These are phyloP conservation scores for Porites divaricata DNA, from an alignment of 92 coral and sea anemone genomes.

Conservation along the genomic window DNA sequence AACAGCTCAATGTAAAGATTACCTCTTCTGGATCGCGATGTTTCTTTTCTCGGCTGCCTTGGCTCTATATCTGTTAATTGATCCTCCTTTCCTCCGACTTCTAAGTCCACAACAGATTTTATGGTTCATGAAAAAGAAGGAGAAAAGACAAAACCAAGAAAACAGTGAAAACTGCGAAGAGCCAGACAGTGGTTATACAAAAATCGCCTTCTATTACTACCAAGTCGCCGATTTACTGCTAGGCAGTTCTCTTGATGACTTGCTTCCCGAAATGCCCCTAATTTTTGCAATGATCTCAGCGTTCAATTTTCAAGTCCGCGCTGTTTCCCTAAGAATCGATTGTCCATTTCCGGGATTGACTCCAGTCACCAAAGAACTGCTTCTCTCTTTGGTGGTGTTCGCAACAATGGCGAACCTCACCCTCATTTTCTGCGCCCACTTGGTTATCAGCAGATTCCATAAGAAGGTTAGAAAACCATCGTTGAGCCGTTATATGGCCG, in stretches of 20 bases:
- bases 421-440: constrained; percentile 42
- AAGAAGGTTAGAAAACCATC: constrained; percentile 33
- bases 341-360: constrained; percentile 75
- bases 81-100: constrained; percentile 45
- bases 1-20: constrained; percentile 23
- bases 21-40: constrained; percentile 48
- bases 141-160: neutral
- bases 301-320: constrained; percentile 45
- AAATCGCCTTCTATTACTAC: constrained; percentile 58
- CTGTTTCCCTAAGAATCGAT: constrained; percentile 25
- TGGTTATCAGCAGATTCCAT: constrained; percentile 25
- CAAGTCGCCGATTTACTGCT: constrained; percentile 57
- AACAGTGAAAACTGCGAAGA: neutral
- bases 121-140: constrained; percentile 44
- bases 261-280: constrained; percentile 15
- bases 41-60: constrained; percentile 12
- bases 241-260: constrained; percentile 11
- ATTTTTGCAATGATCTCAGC: constrained; percentile 18
- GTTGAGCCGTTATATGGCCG: constrained; percentile 48
- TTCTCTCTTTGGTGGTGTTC: constrained; percentile 55
- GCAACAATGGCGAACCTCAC: constrained; percentile 45
- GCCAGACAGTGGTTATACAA: constrained; percentile 41
- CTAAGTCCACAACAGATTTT: constrained; percentile 21
- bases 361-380: constrained; percentile 65
- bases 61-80: constrained; percentile 43